Evolutionary conservation across 2,113 vertebrate genomes (phyloP).

Genomic region (Apaloderma vittatum): DNA sequence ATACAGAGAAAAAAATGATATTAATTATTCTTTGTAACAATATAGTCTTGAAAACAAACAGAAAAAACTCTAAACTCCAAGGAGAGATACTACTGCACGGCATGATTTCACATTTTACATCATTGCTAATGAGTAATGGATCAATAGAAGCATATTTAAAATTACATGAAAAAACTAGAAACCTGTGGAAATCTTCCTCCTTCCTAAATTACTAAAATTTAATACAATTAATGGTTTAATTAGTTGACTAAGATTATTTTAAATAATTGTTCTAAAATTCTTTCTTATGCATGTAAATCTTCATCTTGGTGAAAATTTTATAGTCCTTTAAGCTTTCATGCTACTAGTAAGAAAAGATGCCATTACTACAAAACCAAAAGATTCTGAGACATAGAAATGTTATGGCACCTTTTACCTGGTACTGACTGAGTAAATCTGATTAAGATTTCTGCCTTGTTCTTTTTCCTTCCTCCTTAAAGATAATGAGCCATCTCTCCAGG

Average conservation of each 20-base stretch:
- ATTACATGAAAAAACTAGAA: background rate
- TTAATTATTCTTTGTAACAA: background rate
- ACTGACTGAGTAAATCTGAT: background rate
- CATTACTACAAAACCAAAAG: background rate
- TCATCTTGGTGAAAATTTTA: background rate
- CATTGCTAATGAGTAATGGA: background rate
- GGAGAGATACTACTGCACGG: background rate
- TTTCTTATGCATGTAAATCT: background rate
- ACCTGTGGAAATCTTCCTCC: background rate
- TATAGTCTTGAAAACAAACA: constrained; percentile 39
- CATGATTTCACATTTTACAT: background rate
- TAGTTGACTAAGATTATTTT: background rate
- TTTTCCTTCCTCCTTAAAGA: background rate
- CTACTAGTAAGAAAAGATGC: background rate
- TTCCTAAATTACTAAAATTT: background rate
- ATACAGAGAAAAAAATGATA: background rate
- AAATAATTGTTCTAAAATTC: background rate
- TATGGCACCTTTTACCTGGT: background rate
- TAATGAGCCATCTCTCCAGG: background rate
- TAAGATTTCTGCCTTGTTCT: background rate
- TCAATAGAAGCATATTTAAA: background rate
- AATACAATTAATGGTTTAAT: background rate
- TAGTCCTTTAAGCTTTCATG: background rate
- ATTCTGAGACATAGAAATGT: background rate
- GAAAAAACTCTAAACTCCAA: background rate